Base-by-base conservation (phyloP, 1,140 invertebrate species). In the Drosophila azteca region DNA sequence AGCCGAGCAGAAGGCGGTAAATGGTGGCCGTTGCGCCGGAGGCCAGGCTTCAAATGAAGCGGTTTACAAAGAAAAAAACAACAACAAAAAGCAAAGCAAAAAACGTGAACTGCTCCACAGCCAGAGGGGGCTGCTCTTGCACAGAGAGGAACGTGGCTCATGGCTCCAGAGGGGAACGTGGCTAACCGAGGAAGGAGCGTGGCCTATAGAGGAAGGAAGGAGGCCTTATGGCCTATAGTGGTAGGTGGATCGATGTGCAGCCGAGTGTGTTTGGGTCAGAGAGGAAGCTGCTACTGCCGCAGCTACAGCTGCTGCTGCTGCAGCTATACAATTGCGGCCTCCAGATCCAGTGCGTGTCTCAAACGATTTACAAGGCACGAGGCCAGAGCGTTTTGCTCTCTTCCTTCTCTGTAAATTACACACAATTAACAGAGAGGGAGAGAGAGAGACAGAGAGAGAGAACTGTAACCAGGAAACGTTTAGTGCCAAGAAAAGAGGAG, bases 101-200 rank as follows among this genome's bases (percentile, higher is more conserved):
- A 50, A 67, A 67, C 66, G 75, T 77, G 74, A 72, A 49, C 67
- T 81, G 78, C 54, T 66, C 78, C 73, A 81, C 61, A 82, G 79
- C 79, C 78, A 46, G 71, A 67, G 78, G 78, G 55, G 35, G 3
- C 11, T 13, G 3, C 11, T 13, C 11, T 20, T 20, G 2, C 11
- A 13, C 35, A 39, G 3, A 9, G 35, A 11, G 35, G 35, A 39
- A 39, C 11, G 35, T 39, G 35, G 35, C 35, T 39, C 2, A 4
- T 7, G 9, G 29, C 6, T 29, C 29, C 7, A 31, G 0, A 8
- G 29, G 7, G 31, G 11, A 39, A 11, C 11, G 11, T 39, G 35
- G 35, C 35, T 1, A 4, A 39, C 3, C 3, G 35, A 5, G 35
- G 35, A 13, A 13, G 35, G 3, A 26, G 17, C 8, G 8, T 35